Evolutionary conservation across 1,140 invertebrate genomes (phyloP), one percentile per base, ranked within the genome.

Genomic region (Drosophila ercepeae): DNA sequence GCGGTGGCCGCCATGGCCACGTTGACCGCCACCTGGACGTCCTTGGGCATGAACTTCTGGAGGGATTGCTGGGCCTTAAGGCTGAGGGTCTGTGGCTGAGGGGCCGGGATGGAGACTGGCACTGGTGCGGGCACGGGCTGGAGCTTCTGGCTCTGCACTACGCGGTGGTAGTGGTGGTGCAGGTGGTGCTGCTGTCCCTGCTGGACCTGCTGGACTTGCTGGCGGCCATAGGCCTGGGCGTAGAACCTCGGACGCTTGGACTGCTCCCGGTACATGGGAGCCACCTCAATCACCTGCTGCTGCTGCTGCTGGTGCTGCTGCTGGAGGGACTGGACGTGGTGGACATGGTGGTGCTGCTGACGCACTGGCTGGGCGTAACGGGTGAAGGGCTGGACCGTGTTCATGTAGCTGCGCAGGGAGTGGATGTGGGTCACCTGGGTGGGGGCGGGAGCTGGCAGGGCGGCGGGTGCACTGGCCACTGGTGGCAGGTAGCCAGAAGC

Each of bases 31-130:
- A 86, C 60, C 59, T 89, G 81, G 9, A 90, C 73, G 34, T 90
- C 88, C 42, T 78, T 75, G 27, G 88, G 88, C 88, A 90, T 90
- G 41, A 89, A 83, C 27, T 82, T 74, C 44, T 89, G 81, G 68
- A 89, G 55, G 21, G 86, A 75, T 21, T 89, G 81, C 50, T 86
- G 77, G 1, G 86, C 75, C 61, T 71, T 65, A 13, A 75, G 19
- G 25, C 46, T 88, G 1, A 86, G 51, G 0, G 49, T 51, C 21
- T 32, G 29, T 2, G 41, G 39, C 0, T 48, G 36, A 4, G 36
- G 21, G 2, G 18, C 44, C 1, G 27, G 42, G 0, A 57, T 48
- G 14, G 53, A 57, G 8, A 57, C 53, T 16, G 53, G 42, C 16
- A 69, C n/a, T 8, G 16, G 41, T n/a, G 51, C 53, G 25, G 53